Evolutionary conservation across 2,113 vertebrate genomes (phyloP).

Genomic region (Triplophysa dalaica): DNA sequence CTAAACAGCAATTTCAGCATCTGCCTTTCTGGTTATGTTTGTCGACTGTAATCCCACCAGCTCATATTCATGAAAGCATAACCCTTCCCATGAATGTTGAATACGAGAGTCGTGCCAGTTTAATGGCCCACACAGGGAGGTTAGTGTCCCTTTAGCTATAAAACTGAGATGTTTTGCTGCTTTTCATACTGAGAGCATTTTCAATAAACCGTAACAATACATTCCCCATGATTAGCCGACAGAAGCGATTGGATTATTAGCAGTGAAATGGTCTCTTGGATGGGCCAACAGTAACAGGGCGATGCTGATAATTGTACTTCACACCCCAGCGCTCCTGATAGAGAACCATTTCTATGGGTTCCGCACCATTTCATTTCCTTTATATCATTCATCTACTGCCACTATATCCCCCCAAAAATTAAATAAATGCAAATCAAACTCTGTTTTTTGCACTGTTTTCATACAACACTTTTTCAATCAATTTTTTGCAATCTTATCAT

Average conservation of each 20-base stretch:
- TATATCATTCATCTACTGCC: background rate
- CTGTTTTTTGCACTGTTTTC: conserved; percentile 48
- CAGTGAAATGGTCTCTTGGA: background rate
- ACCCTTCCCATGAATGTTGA: conserved; percentile 23
- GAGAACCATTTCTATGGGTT: background rate
- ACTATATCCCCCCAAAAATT: conserved; percentile 1
- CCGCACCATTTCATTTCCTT: background rate
- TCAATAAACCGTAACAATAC: background rate
- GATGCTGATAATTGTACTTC: conserved; percentile 6
- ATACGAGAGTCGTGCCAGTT: conserved; percentile 1
- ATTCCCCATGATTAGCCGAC: background rate
- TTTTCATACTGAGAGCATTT: background rate
- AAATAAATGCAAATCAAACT: conserved; percentile 64
- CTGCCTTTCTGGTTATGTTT: conserved; percentile 24
- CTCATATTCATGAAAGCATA: conserved; percentile 7
- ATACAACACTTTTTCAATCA: conserved; percentile 51
- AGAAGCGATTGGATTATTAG: background rate
- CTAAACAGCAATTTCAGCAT: conserved; percentile 32
- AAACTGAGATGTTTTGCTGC: background rate
- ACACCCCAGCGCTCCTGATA: background rate
- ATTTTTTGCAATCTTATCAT: conserved; percentile 69
- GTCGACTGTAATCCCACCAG: conserved; percentile 20
- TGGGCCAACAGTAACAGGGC: background rate
- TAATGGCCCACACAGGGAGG: conserved; percentile 35
- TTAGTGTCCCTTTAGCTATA: background rate